A percentile compares a stretch with the other conserved stretches of the same genome.
Conservation (phyloP, 2,113 vertebrate genomes). For the Nyctereutes procyonoides region DNA sequence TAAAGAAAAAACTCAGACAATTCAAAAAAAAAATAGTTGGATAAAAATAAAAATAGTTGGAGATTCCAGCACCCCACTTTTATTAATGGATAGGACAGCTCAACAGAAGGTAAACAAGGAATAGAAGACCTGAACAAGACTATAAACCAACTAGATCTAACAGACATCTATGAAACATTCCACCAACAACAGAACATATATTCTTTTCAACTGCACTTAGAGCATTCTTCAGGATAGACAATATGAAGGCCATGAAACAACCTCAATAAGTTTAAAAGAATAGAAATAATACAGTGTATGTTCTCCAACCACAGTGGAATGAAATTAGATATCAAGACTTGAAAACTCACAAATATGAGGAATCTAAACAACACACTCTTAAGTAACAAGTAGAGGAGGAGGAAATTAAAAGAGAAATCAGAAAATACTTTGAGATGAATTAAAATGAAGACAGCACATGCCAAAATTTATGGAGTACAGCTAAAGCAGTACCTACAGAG, state of each 20-base stretch:
- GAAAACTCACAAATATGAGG: neutral
- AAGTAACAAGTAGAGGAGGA: neutral
- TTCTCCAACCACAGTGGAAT: neutral
- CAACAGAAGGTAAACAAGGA: neutral
- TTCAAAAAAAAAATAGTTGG: neutral
- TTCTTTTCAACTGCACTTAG: neutral
- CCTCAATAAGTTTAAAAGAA: neutral
- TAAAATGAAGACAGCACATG: neutral
- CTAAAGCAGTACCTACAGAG: neutral
- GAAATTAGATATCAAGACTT: neutral
- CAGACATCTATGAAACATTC: neutral
- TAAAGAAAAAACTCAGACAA: neutral
- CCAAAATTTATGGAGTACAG: neutral
- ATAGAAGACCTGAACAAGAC: neutral
- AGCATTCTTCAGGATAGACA: neutral
- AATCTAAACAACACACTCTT: neutral
- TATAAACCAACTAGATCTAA: neutral
- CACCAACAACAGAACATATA: neutral
- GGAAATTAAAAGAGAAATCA: neutral
- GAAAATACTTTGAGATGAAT: neutral
- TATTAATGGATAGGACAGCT: neutral
- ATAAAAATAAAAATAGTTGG: neutral
- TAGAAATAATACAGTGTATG: neutral
- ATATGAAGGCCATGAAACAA: neutral
- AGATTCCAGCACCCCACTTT: neutral